Evolutionary conservation across 2,797 vertebrate species (phyloP), one percentile per base, ranked within the genome.

Genomic region (Leptodactylus fallax): DNA sequence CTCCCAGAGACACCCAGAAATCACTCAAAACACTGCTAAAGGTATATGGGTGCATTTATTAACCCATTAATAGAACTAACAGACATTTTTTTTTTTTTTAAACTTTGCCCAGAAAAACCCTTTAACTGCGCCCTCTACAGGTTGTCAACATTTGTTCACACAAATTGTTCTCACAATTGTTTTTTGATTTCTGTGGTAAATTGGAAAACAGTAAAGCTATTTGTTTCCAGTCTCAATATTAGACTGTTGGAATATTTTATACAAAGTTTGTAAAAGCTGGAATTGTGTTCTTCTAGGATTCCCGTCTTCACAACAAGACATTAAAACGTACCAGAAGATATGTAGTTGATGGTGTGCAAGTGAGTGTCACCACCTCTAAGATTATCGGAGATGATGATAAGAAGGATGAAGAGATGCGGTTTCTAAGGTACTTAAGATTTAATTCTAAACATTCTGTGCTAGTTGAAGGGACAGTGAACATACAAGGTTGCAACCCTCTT

Each of bases 381-480:
- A 98, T 99, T 93, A 98, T 99, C 93, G 92, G 94, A 0, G 98
- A 99, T 0, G 98, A 99, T 56, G 98, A 99, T 93, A 98, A 98
- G 94, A 99, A 99, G 90, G 97, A 98, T 1, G 98, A 99, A 89
- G 98, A 99, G 92, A 99, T 99, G 97, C 93, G 98, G 80, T 99
- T 98, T 86, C 95, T 99, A 93, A 98, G 98, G 98, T 95, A 93
- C 91, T 95, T 47, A 21, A 36, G 17, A 56, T n/a, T 19, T 36
- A 76, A 25, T 16, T 84, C 21, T 69, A 17, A 55, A 56, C 4
- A 8, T 72, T 47, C 27, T 72, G 3, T 72, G 10, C 63, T 13
- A 5, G 63, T 65, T 25, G n/a, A 23, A 25, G 12, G 12, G 63
- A 13, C n/a, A 5, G 4, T 65, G 10, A 12, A 10, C 36, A 36